Evolutionary conservation across 2,888 invertebrate species (phyloP).

Genomic region (Agrenia bidenticulata): DNA sequence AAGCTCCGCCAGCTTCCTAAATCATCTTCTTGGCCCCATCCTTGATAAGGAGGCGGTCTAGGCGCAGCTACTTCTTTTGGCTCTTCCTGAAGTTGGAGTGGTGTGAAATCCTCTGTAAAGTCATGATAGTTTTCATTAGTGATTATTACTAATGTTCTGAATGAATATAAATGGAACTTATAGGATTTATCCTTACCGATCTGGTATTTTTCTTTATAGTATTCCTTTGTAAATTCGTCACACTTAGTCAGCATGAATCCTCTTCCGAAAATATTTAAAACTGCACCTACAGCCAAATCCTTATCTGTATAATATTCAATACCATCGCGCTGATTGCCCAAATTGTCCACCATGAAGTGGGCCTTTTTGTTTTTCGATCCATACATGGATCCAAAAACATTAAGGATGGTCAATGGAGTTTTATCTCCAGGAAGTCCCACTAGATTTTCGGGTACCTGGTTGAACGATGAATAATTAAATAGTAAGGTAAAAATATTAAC

Average conservation of each 20-base stretch:
- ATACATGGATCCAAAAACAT: slow-evolving; percentile 64
- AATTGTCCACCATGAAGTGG: slow-evolving; percentile 62
- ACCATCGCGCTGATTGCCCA: slow-evolving; percentile 54
- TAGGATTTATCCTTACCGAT: slow-evolving; percentile 58
- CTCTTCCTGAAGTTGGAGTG: slow-evolving; percentile 56
- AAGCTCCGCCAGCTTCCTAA: slow-evolving; percentile 81
- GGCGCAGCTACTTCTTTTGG: slow-evolving; percentile 57
- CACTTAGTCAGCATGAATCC: slow-evolving; percentile 78
- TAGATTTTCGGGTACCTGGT: slow-evolving; percentile 35
- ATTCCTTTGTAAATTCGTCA: slow-evolving; percentile 81
- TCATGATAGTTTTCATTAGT: neutral
- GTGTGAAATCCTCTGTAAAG: slow-evolving; percentile 65
- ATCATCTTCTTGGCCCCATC: slow-evolving; percentile 84
- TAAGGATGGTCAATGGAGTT: slow-evolving; percentile 61
- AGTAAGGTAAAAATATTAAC: neutral
- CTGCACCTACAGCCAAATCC: slow-evolving; percentile 79
- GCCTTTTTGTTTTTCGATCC: slow-evolving; percentile 57
- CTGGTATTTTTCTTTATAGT: slow-evolving; percentile 72
- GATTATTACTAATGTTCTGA: too few species aligned
- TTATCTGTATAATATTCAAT: slow-evolving; percentile 52
- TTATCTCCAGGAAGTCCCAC: slow-evolving; percentile 52
- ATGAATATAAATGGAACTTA: too few species aligned
- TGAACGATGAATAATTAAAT: neutral
- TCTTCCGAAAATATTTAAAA: slow-evolving; percentile 78
- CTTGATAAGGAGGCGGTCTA: slow-evolving; percentile 74